Evolutionary conservation across 2,113 vertebrate genomes (phyloP).

Genomic region (Sceloporus undulatus): DNA sequence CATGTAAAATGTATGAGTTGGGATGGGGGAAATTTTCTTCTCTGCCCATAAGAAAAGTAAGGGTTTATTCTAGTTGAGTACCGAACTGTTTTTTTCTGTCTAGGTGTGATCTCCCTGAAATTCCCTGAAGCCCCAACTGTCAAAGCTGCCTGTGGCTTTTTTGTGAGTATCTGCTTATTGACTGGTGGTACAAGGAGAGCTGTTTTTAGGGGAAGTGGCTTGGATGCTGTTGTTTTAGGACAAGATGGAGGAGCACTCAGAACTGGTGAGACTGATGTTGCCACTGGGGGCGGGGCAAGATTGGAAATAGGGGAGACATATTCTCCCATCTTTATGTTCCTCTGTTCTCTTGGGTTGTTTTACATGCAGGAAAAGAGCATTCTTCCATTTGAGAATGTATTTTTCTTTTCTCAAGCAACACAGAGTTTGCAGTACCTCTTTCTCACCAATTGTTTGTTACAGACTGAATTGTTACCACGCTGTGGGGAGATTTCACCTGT

Average conservation of each 20-base stretch:
- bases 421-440: background rate
- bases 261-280: background rate
- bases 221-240: background rate
- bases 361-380: background rate
- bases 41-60: background rate
- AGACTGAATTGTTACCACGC: constrained; percentile 95
- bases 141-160: constrained; percentile 95
- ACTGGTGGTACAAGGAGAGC: background rate
- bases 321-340: background rate
- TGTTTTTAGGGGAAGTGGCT: background rate
- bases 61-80: background rate
- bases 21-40: background rate
- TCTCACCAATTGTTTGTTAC: background rate
- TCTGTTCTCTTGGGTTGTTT: background rate
- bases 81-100: constrained; percentile 54
- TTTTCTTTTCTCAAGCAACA: background rate
- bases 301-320: background rate
- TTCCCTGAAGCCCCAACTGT: constrained; percentile 97
- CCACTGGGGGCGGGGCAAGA: background rate
- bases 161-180: constrained; percentile 85
- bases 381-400: background rate
- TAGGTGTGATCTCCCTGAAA: constrained; percentile 96
- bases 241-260: background rate
- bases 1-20: background rate
- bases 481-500: constrained; percentile 91